A percentile compares a stretch with the other conserved stretches of the same genome.
Evolutionary conservation across 2,797 vertebrate genomes (phyloP).

Genomic region (Mormyrops attenuatus): DNA sequence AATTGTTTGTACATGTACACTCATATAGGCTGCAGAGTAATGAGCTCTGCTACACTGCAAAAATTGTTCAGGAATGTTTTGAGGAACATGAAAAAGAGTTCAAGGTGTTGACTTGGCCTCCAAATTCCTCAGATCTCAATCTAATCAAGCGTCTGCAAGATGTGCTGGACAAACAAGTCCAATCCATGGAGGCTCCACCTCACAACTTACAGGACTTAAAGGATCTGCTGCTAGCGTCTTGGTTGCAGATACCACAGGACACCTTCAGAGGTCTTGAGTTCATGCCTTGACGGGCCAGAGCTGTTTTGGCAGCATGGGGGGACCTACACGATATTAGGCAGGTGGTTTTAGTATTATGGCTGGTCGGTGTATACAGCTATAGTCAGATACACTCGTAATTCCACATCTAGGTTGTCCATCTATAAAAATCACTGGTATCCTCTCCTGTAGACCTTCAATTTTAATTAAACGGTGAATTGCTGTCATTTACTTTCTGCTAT

Average conservation of each 20-base stretch:
- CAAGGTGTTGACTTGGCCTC: not conserved
- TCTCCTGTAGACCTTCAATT: not conserved
- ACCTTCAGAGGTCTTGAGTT: not conserved
- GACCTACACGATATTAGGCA: too few species aligned
- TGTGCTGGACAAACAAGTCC: not conserved
- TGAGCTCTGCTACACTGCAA: not conserved
- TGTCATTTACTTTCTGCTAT: not conserved
- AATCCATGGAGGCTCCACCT: not conserved
- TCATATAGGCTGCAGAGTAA: not conserved
- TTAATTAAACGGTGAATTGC: not conserved
- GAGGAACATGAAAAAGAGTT: not conserved
- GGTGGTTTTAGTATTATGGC: not conserved
- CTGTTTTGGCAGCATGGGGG: too few species aligned
- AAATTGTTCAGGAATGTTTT: not conserved
- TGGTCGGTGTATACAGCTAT: not conserved
- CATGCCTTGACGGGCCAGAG: not conserved
- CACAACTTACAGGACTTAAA: not conserved
- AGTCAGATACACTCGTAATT: not conserved
- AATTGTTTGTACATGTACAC: not conserved
- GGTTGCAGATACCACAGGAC: not conserved
- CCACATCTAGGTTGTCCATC: not conserved
- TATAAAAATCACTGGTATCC: not conserved
- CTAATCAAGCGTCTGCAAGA: not conserved
- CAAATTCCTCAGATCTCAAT: not conserved
- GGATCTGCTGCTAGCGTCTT: not conserved